A percentile compares a stretch with the other conserved stretches of the same genome.
Evolutionary conservation across 1,140 invertebrate genomes (phyloP).

Genomic region (Coenobita brevimanus): DNA sequence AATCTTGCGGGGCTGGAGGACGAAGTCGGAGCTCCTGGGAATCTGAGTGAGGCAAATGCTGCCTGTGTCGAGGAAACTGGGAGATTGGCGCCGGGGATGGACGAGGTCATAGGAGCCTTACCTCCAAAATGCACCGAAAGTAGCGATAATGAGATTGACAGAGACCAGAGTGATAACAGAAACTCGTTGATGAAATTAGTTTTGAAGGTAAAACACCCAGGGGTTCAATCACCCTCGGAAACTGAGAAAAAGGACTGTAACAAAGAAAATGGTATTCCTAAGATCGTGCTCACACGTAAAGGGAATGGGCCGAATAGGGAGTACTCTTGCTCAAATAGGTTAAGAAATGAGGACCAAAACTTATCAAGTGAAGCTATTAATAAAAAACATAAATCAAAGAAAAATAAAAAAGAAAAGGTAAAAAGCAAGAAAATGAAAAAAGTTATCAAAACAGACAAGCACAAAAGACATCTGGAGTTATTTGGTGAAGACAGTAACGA

Average conservation of each 20-base stretch:
- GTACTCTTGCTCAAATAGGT: slow-evolving; percentile 61
- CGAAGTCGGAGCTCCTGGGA: neutral
- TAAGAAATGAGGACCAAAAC: slow-evolving; percentile 50
- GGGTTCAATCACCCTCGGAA: neutral
- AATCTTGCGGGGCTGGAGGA: neutral
- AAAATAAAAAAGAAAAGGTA: slow-evolving; percentile 43
- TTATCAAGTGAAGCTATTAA: slow-evolving; percentile 17
- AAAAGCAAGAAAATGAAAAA: slow-evolving; percentile 37
- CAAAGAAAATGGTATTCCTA: slow-evolving; percentile 58
- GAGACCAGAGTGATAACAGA: slow-evolving; percentile 3
- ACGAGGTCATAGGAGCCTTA: too few species aligned
- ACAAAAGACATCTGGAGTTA: slow-evolving; percentile 54
- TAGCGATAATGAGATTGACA: neutral
- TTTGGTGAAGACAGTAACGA: slow-evolving; percentile 59
- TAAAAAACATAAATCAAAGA: slow-evolving; percentile 57
- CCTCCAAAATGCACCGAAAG: neutral
- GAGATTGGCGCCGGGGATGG: too few species aligned
- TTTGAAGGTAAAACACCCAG: slow-evolving; percentile 27
- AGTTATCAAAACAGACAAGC: slow-evolving; percentile 3
- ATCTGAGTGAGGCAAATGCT: neutral
- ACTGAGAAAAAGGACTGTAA: slow-evolving; percentile 37
- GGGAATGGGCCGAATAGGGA: slow-evolving; percentile 59
- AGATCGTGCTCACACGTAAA: slow-evolving; percentile 44
- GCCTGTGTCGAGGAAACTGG: neutral
- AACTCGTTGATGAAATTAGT: slow-evolving; percentile 36